A percentile compares a stretch with the other conserved stretches of the same genome.
Evolutionary conservation across 2,113 vertebrate species (phyloP).

Genomic region (Crotophaga sulcirostris): DNA sequence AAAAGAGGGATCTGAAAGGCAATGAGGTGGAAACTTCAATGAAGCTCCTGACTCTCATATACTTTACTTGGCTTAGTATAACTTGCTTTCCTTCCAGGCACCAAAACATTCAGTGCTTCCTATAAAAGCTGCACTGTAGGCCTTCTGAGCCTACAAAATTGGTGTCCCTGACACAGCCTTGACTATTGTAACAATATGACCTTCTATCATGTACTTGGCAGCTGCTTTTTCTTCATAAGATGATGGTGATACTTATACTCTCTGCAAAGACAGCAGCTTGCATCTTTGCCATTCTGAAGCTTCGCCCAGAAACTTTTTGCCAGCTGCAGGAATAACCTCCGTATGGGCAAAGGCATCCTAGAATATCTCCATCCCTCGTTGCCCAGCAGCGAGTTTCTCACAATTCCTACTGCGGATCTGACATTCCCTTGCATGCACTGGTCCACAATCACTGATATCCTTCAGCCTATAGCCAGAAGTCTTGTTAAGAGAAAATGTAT

Average conservation of each 20-base stretch:
- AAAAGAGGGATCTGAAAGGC: constrained; percentile 13
- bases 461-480: not conserved
- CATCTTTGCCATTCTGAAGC: not conserved
- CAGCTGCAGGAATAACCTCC: not conserved
- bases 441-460: not conserved
- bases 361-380: not conserved
- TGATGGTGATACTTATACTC: not conserved
- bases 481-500: not conserved
- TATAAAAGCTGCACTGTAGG: not conserved
- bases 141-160: not conserved
- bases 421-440: not conserved
- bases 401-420: not conserved
- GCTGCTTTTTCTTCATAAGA: not conserved
- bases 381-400: not conserved
- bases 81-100: not conserved
- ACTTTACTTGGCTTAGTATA: not conserved
- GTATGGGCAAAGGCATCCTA: not conserved
- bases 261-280: not conserved
- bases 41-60: not conserved
- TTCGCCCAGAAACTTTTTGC: not conserved
- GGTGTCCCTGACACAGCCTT: not conserved
- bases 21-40: not conserved
- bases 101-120: not conserved
- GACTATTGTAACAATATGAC: not conserved
- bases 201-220: not conserved